These are phyloP conservation scores for Thymelicus sylvestris DNA, from an alignment of 2,888 invertebrate genomes.

Conservation along the genomic window DNA sequence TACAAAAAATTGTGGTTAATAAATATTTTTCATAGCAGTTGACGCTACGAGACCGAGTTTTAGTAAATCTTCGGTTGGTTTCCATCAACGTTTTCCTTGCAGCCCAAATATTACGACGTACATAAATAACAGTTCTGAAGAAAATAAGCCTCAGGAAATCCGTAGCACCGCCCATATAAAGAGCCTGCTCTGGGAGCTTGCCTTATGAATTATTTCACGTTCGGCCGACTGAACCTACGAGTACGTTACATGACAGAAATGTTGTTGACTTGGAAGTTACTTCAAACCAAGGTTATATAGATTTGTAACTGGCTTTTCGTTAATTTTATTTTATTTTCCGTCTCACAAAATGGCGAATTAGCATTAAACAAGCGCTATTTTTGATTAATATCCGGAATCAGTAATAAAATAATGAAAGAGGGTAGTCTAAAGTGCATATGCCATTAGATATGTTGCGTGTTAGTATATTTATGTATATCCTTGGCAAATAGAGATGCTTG, in stretches of 20 bases:
- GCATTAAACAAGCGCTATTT: no score
- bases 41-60: background rate
- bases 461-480: no score
- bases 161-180: conserved; percentile 42
- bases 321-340: background rate
- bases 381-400: no score
- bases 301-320: background rate
- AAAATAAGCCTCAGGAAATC: conserved; percentile 50
- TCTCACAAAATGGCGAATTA: no score
- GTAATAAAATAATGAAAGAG: no score
- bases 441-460: no score
- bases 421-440: no score
- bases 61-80: conserved; percentile 49
- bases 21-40: background rate
- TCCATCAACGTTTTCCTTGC: conserved; percentile 46
- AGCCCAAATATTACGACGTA: conserved; percentile 47
- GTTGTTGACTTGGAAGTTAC: conserved; percentile 9
- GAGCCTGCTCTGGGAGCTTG: conserved; percentile 35
- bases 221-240: conserved; percentile 18
- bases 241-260: conserved; percentile 26
- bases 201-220: conserved; percentile 51
- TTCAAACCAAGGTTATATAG: conserved; percentile 6
- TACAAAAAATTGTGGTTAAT: background rate
- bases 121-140: conserved; percentile 51
- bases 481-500: no score